These are phyloP conservation scores for Myrmecophaga tridactyla DNA, from an alignment of 2,113 vertebrate species.

Conservation along the genomic window DNA sequence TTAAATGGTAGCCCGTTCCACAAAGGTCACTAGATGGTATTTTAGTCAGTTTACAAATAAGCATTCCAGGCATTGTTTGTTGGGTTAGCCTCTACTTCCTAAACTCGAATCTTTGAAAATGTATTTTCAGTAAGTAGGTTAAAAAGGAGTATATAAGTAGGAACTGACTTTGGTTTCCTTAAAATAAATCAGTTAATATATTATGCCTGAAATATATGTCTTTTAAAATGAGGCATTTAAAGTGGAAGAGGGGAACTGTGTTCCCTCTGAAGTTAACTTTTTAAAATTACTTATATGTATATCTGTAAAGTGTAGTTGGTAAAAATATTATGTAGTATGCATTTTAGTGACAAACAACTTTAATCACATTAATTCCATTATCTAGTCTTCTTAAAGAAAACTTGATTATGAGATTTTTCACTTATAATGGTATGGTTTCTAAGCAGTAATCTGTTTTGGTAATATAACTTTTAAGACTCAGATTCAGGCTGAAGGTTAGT, in stretches of 20 bases:
- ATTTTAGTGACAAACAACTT: constrained; percentile 26
- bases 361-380: constrained; percentile 5
- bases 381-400: constrained; percentile 1
- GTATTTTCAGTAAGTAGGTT: background rate
- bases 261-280: constrained; percentile 18
- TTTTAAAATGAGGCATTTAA: background rate
- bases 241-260: background rate
- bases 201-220: constrained; percentile 15
- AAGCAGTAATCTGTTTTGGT: constrained; percentile 19
- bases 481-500: background rate
- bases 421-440: constrained; percentile 26
- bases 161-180: background rate
- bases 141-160: background rate
- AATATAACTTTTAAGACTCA: background rate
- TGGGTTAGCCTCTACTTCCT: background rate
- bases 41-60: constrained; percentile 41
- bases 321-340: background rate
- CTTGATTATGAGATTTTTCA: constrained; percentile 10
- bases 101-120: constrained; percentile 23
- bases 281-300: background rate
- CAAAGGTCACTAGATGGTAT: background rate
- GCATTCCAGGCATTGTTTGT: background rate
- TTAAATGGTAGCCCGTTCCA: background rate
- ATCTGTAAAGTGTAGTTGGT: background rate
- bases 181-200: background rate